Evolutionary conservation across 2,113 vertebrate species (phyloP).

Genomic region (Carollia perspicillata): DNA sequence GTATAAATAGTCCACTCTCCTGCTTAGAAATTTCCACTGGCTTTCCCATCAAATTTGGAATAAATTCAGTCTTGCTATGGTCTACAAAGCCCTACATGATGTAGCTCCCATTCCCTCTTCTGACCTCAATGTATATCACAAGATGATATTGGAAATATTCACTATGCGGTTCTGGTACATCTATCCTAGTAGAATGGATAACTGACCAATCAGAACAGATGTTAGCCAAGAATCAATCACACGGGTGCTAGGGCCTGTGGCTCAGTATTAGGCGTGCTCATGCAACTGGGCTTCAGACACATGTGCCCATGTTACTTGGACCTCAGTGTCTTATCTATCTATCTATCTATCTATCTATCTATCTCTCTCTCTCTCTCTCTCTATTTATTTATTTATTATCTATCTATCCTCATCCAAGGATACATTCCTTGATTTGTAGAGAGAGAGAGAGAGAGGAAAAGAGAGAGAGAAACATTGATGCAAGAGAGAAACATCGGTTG

Average conservation of each 20-base stretch:
- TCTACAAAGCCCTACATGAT: too few relatives aligned
- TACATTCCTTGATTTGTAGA: too few relatives aligned
- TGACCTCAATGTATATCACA: not conserved
- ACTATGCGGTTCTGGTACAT: not conserved
- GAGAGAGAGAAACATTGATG: too few relatives aligned
- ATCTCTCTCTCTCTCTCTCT: too few relatives aligned
- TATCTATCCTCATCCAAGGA: too few relatives aligned
- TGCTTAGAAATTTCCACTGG: not conserved
- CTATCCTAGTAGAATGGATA: not conserved
- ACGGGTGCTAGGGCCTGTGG: accelerated
- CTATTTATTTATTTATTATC: too few relatives aligned
- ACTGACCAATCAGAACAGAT: not conserved
- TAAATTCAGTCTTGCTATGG: not conserved
- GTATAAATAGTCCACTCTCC: not conserved
- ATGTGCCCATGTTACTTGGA: not conserved
- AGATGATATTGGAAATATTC: not conserved
- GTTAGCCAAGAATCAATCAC: not conserved
- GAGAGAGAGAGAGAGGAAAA: too few relatives aligned
- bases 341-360: too few relatives aligned
- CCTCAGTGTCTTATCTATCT: not conserved
- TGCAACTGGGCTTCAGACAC: not conserved
- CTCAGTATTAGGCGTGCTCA: not conserved
- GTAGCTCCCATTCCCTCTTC: not conserved
- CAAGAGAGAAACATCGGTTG: too few relatives aligned
- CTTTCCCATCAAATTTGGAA: not conserved